phyloP scores from a whole-genome alignment of 2,113 vertebrate genomes.

The Potamarius usumacintae region DNA sequence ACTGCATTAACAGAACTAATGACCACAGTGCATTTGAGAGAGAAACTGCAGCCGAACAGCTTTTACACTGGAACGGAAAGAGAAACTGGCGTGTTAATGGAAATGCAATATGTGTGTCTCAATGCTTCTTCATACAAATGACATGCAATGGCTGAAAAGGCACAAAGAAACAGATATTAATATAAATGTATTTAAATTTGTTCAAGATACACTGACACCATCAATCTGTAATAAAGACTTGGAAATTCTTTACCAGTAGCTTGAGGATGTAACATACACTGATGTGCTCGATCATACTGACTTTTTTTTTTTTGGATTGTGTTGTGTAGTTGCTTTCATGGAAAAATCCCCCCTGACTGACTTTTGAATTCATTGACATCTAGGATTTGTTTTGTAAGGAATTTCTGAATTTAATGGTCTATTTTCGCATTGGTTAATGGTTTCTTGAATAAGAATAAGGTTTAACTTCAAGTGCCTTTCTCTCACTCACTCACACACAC shows the following conservation, averaged over 20 bases:
- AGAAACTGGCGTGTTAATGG: slow-evolving; percentile 35
- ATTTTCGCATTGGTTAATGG: too few species aligned
- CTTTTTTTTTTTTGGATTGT: neutral
- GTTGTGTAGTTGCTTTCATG: neutral
- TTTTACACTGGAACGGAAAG: slow-evolving; percentile 66
- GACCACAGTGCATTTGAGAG: slow-evolving; percentile 32
- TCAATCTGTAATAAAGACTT: slow-evolving; percentile 64
- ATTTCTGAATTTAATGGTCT: neutral
- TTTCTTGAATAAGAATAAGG: too few species aligned
- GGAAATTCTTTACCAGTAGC: slow-evolving; percentile 28
- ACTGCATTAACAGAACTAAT: slow-evolving; percentile 61
- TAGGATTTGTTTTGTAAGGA: neutral
- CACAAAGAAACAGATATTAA: slow-evolving; percentile 48
- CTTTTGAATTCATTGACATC: neutral
- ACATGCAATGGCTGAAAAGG: slow-evolving; percentile 54
- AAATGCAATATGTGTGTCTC: slow-evolving; percentile 53
- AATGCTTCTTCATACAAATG: slow-evolving; percentile 39
- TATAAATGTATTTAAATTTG: slow-evolving; percentile 65
- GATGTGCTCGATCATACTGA: neutral
- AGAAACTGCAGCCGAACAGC: slow-evolving; percentile 14
- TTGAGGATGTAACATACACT: slow-evolving; percentile 11
- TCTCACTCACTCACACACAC: too few species aligned
- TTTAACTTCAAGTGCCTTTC: too few species aligned
- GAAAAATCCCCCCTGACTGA: neutral
- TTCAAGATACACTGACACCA: slow-evolving; percentile 68